Evolutionary conservation across 30 jellyfish, hydroid and myxozoan genomes (phyloP).

Genomic region (Nemopilema nomurai): DNA sequence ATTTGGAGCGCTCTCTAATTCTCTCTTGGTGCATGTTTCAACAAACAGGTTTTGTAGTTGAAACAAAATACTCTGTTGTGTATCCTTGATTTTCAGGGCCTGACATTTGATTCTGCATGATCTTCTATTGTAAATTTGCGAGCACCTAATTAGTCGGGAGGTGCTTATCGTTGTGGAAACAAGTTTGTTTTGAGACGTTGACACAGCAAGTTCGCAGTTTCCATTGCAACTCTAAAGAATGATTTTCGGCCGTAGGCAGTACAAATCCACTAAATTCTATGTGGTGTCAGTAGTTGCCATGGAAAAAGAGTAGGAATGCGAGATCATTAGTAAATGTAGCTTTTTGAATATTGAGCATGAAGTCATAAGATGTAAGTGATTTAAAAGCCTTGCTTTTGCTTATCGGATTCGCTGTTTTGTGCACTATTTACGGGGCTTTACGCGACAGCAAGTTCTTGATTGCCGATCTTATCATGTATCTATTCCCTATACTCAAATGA

Average conservation of each 20-base stretch:
- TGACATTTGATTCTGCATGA: no score
- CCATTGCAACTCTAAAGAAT: background rate
- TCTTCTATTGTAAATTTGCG: no score
- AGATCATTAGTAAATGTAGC: background rate
- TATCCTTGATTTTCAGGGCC: no score
- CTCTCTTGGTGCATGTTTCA: no score
- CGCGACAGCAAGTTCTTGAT: background rate
- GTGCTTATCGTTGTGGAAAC: background rate
- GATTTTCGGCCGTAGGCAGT: background rate
- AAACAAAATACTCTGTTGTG: no score
- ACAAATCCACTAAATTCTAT: background rate
- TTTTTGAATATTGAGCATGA: background rate
- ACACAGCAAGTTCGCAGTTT: background rate
- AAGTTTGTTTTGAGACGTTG: background rate
- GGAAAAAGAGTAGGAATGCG: background rate
- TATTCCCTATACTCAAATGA: background rate
- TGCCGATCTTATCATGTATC: background rate
- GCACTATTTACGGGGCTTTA: background rate
- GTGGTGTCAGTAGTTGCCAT: background rate
- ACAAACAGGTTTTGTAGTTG: no score
- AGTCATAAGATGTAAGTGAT: background rate
- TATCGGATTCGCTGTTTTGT: background rate
- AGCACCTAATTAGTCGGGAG: no score
- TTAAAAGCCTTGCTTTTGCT: background rate
- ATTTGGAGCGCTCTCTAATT: no score